Base-by-base conservation (phyloP, 2,888 invertebrate species). In the Gymnocheta viridis region DNA sequence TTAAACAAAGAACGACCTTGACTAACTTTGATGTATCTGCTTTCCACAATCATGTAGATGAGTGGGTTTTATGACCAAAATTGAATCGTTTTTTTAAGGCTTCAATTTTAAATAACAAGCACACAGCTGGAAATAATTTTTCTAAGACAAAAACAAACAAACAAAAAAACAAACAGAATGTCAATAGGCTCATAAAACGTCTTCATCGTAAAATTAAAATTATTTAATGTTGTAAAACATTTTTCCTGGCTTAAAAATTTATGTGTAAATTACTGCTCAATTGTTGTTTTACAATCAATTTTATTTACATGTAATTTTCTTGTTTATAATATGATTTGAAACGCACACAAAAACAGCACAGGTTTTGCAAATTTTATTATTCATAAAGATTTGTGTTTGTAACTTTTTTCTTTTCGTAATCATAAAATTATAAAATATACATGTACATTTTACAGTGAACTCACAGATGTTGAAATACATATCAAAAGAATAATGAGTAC, bases 261-360 rank as follows among this genome's bases (percentile, higher is more conserved):
- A 64, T 49, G 47, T 7, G 0, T 17, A 49, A 49, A 32, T 66
- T 66, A 22, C 66, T 0, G 49, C 5, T 66, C 35, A 29, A 67
- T 51, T 51, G 19, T 22, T 35, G 35, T 67, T 67, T 67, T 49
- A 66, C 29, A 29, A 32, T 47, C 19, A 32, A 49, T 66, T 66
- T 66, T 22, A 19, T 66, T 47, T 32, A 32, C 14, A 66, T 66
- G 47, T 66, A 3, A 49, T 49, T 32, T 35, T 49, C 19, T 27
- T 51, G 56, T 32, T 32, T 29, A 32, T 32, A 14, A 56, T 17
- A 27, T 51, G 0, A 47, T 24, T 9, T 2, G 6, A 24, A 22
- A 24, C n/a, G n/a, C n/a, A n/a, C n/a, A n/a, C n/a, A n/a, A 27
- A 44, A 41, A 27, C 1, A 3, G 32, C 12, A 12, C 29, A 49